Evolutionary conservation across 2,113 vertebrate genomes (phyloP).

Genomic region (Pollimyrus isidori): DNA sequence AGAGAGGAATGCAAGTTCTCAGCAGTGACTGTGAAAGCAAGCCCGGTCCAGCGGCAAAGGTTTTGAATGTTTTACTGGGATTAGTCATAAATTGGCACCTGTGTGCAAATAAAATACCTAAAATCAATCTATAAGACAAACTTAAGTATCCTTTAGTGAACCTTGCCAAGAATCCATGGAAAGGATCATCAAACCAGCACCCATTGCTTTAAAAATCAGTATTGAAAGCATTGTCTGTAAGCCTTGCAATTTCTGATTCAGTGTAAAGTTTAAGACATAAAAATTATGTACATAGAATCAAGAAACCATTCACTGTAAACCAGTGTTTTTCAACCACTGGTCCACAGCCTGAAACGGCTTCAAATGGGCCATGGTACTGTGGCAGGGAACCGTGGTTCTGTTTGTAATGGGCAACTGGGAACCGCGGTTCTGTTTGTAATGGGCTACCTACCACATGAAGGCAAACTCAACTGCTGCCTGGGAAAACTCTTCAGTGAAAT

Average conservation of each 20-base stretch:
- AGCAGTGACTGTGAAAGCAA: not conserved
- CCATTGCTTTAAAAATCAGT: not conserved
- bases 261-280: no score
- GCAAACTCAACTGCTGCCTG: no score
- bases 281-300: no score
- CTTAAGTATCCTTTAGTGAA: not conserved
- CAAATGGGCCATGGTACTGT: no score
- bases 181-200: not conserved
- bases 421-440: no score
- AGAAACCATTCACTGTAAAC: no score
- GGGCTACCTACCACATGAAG: no score
- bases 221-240: not conserved
- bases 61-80: conserved; percentile 8
- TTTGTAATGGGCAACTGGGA: no score
- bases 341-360: no score
- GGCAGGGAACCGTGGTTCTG: no score
- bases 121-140: not conserved
- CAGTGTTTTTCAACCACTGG: no score
- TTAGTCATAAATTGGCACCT: not conserved
- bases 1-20: not conserved
- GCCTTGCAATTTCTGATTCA: not conserved
- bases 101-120: not conserved
- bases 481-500: not conserved
- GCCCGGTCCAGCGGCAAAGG: not conserved
- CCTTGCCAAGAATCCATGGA: not conserved